Percentiles rank a stretch among this genome's conserved stretches.
Conservation (phyloP, 2,113 vertebrate species). For the Struthidea cinerea region DNA sequence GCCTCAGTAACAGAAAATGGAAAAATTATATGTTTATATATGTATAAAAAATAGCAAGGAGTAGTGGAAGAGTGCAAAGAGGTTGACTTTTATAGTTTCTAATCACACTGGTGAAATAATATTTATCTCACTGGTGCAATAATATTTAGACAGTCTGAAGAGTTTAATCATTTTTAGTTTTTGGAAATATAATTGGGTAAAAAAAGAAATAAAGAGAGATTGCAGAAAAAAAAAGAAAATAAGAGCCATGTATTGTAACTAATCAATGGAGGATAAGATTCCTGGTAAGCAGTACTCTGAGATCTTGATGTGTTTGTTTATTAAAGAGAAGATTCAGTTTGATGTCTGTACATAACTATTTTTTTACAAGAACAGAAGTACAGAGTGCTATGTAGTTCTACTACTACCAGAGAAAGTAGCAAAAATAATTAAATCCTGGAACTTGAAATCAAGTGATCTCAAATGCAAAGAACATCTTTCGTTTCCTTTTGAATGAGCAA, state of each 20-base stretch:
- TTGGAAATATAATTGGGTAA: background rate
- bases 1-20: background rate
- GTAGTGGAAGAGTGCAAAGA: background rate
- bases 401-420: background rate
- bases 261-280: background rate
- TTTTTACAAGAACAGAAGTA: background rate
- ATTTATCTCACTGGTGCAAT: background rate
- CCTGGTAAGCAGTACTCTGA: background rate
- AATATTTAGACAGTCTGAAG: background rate
- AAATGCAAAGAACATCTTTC: background rate
- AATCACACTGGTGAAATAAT: too few species aligned
- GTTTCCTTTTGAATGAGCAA: background rate
- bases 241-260: rapidly evolving
- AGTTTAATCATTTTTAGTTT: background rate
- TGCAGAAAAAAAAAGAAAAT: background rate
- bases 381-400: background rate
- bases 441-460: background rate
- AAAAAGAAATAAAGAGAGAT: background rate
- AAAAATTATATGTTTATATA: background rate
- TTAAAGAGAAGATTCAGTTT: background rate
- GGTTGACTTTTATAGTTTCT: background rate
- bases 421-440: background rate
- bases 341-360: background rate
- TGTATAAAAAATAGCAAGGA: background rate
- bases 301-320: background rate